Conservation (phyloP, 2,888 invertebrate genomes). For the Blastobasis adustella region DNA sequence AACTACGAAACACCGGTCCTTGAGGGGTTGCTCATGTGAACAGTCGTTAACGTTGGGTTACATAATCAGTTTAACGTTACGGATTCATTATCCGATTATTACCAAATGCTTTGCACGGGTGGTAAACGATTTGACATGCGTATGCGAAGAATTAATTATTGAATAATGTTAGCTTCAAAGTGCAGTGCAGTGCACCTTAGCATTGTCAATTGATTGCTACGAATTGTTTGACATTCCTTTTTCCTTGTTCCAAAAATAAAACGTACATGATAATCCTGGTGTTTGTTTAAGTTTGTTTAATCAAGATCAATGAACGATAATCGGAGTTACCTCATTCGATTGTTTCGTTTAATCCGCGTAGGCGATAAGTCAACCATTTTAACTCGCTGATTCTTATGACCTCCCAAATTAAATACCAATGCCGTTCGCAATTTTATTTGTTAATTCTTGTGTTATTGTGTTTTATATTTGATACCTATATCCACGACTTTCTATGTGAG, state of each 20-base stretch:
- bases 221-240: background rate
- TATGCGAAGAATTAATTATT: no score
- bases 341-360: conserved; percentile 1
- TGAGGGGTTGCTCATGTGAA: conserved; percentile 4
- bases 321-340: conserved; percentile 1
- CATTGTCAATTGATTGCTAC: background rate
- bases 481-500: no score
- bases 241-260: background rate
- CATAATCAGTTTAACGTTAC: conserved; percentile 6
- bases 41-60: conserved; percentile 8
- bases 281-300: no score
- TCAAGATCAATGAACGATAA: background rate
- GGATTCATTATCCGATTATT: conserved; percentile 7
- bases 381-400: conserved; percentile 23
- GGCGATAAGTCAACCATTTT: conserved; percentile 11
- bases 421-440: conserved; percentile 29
- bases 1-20: background rate
- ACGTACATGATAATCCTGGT: no score
- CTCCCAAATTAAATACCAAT: conserved; percentile 46
- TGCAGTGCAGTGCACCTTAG: background rate
- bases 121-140: background rate
- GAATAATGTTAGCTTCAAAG: background rate
- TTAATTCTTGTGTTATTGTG: conserved; percentile 24
- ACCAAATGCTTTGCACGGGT: background rate
- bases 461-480: no score